Base-by-base conservation (phyloP, 2,888 invertebrate genomes). In the Drosophila diplacantha region DNA sequence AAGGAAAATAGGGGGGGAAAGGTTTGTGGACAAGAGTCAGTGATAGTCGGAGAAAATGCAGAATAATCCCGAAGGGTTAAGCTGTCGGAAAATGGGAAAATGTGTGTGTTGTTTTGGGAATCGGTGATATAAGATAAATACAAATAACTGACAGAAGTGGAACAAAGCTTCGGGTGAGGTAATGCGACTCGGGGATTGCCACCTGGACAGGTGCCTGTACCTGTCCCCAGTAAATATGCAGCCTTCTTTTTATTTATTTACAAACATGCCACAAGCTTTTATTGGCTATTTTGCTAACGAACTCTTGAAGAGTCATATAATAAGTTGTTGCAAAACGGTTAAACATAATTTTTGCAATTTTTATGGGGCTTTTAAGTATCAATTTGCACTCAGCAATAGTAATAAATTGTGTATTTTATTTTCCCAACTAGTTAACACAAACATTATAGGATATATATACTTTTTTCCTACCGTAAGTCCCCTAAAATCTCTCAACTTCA, bases 31-130 rank as follows among this genome's bases (percentile, higher is more conserved):
- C 60, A 20, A 18, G 20, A 74, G 71, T 60, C 69, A 61, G 38
- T 81, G 69, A 81, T 75, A 72, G 58, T 62, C 49, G 43, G 24
- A 56, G 39, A 41, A 64, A 51, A 58, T 66, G 63, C 39, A 31
- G 46, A 61, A 46, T 53, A 52, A 53, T 34, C 61, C 38, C 60
- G 51, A 61, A 60, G 60, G 61, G 60, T 61, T 60, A 51, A 58
- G 59, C 59, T 43, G 49, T 31, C 29, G 49, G 31, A n/a, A 29
- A 41, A 31, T 31, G 47, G 37, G 24, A 49, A 60, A 41, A 34
- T 41, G 39, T 60, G 11, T 24, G 7, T 12, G 22, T 29, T 18
- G 12, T 44, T 29, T 59, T 43, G 59, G 49, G 34, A 31, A 59
- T 59, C 49, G 31, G 6, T 32, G 38, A 56, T 24, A 49, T 18